These are phyloP conservation scores for Vipera latastei DNA, from an alignment of 2,797 vertebrate genomes.

Conservation along the genomic window DNA sequence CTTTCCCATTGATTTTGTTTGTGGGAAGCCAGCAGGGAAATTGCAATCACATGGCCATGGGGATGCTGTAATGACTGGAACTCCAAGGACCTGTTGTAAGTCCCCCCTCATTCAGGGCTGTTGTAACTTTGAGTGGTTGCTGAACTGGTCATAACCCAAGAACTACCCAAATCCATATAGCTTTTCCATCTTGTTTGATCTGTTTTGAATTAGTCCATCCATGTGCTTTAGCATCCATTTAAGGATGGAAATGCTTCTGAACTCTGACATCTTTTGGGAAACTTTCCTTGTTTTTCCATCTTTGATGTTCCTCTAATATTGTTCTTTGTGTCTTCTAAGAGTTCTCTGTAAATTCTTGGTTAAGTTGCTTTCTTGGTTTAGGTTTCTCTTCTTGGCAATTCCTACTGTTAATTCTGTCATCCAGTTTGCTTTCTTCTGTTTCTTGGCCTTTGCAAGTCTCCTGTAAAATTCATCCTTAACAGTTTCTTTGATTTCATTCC, in stretches of 20 bases:
- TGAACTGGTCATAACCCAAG: neutral
- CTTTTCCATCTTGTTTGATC: neutral
- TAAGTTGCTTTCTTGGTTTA: neutral
- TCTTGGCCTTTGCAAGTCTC: neutral
- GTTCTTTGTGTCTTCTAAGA: neutral
- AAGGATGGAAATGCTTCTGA: neutral
- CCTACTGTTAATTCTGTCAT: neutral
- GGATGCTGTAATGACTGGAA: neutral
- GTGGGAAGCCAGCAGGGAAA: neutral
- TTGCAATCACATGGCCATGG: neutral
- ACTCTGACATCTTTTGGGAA: neutral
- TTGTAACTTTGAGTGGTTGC: neutral
- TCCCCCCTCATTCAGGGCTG: neutral
- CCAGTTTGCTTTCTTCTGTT: neutral
- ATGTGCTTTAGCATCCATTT: neutral
- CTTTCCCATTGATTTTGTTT: neutral
- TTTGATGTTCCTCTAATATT: neutral
- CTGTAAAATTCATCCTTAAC: neutral
- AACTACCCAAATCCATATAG: neutral
- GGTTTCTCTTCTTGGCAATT: neutral
- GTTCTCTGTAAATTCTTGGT: neutral
- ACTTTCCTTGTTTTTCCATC: neutral
- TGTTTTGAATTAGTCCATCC: neutral
- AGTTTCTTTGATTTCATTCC: neutral
- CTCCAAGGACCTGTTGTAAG: neutral